Percentiles rank a stretch among this genome's conserved stretches.
These are phyloP conservation scores for Tylochromis polylepis DNA, from an alignment of 2,113 vertebrate genomes.

Conservation along the genomic window DNA sequence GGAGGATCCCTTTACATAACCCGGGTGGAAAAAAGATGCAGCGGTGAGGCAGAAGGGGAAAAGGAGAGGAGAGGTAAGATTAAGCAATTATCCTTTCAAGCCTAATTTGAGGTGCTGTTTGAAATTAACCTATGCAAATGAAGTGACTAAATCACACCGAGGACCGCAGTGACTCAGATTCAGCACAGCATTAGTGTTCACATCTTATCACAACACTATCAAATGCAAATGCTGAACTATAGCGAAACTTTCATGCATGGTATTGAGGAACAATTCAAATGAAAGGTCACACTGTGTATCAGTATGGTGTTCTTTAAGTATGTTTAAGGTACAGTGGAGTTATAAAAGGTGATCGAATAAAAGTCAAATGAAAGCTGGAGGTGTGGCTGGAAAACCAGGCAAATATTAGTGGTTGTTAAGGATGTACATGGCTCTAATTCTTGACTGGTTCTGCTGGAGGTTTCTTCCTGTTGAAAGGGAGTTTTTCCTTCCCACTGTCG, in stretches of 20 bases:
- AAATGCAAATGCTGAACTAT: not conserved
- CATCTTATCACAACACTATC: constrained; percentile 37
- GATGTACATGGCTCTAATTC: not conserved
- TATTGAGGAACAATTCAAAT: not conserved
- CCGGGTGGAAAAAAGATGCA: constrained; percentile 68
- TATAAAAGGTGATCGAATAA: not conserved
- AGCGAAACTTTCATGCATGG: not conserved
- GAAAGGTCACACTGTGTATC: not conserved
- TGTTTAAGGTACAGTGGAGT: not conserved
- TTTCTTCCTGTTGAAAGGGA: not conserved
- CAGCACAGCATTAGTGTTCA: constrained; percentile 20
- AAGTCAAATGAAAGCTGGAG: not conserved
- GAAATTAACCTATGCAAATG: constrained; percentile 96
- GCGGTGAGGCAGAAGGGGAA: constrained; percentile 19
- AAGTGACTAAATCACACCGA: constrained; percentile 75
- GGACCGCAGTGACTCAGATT: constrained; percentile 53
- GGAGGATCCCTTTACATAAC: constrained; percentile 89
- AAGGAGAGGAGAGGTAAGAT: constrained; percentile 73
- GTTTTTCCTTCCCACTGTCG: not conserved
- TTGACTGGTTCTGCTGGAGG: not conserved
- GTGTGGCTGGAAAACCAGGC: not conserved
- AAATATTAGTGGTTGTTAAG: not conserved
- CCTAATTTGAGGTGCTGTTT: constrained; percentile 90
- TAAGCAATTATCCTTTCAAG: constrained; percentile 96
- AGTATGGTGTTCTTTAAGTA: not conserved